A percentile compares a stretch with the other conserved stretches of the same genome.
These are phyloP conservation scores for Drosophila rufa DNA, from an alignment of 1,140 invertebrate genomes.

Conservation along the genomic window DNA sequence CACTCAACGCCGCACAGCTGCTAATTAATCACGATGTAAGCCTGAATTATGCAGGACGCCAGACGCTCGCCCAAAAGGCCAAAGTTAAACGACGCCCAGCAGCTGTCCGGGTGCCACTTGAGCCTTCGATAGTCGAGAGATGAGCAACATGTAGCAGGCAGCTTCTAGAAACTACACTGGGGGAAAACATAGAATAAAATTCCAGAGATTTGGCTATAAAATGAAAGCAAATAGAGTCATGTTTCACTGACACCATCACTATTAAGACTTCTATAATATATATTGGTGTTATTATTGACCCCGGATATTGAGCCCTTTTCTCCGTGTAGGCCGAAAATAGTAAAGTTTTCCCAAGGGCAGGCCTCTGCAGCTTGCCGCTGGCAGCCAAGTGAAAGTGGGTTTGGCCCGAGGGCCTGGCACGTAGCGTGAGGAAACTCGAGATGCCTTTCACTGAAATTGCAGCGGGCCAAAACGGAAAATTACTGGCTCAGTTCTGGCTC, in stretches of 20 bases:
- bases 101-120: conserved; percentile 45
- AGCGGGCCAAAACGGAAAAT: conserved; percentile 64
- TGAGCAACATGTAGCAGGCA: conserved; percentile 43
- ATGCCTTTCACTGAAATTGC: conserved; percentile 63
- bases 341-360: conserved; percentile 26
- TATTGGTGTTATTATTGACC: no score
- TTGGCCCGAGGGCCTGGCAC: conserved; percentile 30
- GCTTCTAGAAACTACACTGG: conserved; percentile 9
- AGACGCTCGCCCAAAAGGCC: conserved; percentile 18
- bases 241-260: background rate
- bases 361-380: conserved; percentile 13
- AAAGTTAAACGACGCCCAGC: conserved; percentile 50
- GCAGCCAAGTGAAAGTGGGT: conserved; percentile 39
- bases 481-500: conserved; percentile 38
- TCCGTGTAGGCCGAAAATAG: conserved; percentile 21
- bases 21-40: conserved; percentile 63
- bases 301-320: background rate
- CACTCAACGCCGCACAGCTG: conserved; percentile 45
- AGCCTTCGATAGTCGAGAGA: conserved; percentile 27
- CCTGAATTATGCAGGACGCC: conserved; percentile 50
- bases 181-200: background rate
- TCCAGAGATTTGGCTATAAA: background rate
- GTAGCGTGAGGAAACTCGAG: conserved; percentile 56
- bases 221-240: background rate
- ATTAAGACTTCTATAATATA: background rate